Percentiles rank a stretch among this genome's conserved stretches.
These are phyloP conservation scores for Meloidogyne hapla DNA, from an alignment of 1,140 invertebrate species.

Conservation along the genomic window DNA sequence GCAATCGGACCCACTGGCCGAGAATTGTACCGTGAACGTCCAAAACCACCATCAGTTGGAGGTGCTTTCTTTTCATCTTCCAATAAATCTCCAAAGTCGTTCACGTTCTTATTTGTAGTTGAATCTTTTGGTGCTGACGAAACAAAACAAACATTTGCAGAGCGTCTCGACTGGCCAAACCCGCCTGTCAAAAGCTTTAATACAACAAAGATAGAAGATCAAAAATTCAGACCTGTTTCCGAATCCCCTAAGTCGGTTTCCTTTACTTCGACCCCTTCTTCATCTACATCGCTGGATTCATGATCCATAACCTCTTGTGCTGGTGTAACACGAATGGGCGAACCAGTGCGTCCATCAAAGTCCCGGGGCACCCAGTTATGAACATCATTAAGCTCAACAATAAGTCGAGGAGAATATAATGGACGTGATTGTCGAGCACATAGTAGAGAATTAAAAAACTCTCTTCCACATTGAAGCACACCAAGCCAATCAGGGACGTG, in stretches of 20 bases:
- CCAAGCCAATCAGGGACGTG: neutral
- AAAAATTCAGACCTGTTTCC: neutral
- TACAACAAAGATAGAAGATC: neutral
- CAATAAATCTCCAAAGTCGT: neutral
- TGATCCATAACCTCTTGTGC: neutral
- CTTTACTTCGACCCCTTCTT: neutral
- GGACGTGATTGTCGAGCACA: neutral
- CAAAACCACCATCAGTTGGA: neutral
- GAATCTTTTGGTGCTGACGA: neutral
- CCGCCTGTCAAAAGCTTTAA: neutral
- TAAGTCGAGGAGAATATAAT: neutral
- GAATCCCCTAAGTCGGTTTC: neutral
- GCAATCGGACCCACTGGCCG: neutral
- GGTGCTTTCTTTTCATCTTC: neutral
- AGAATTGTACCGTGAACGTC: neutral
- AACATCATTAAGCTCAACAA: neutral
- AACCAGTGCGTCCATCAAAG: neutral
- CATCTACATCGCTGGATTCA: neutral
- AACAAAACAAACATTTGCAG: neutral
- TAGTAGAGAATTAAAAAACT: neutral
- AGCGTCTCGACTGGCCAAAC: neutral
- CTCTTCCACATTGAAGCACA: neutral
- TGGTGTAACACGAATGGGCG: neutral
- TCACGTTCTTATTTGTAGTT: neutral
- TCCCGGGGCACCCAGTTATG: slow-evolving; percentile 1